Evolutionary conservation across 2,113 vertebrate genomes (phyloP), one percentile per base, ranked within the genome.

Genomic region (Prinia subflava): DNA sequence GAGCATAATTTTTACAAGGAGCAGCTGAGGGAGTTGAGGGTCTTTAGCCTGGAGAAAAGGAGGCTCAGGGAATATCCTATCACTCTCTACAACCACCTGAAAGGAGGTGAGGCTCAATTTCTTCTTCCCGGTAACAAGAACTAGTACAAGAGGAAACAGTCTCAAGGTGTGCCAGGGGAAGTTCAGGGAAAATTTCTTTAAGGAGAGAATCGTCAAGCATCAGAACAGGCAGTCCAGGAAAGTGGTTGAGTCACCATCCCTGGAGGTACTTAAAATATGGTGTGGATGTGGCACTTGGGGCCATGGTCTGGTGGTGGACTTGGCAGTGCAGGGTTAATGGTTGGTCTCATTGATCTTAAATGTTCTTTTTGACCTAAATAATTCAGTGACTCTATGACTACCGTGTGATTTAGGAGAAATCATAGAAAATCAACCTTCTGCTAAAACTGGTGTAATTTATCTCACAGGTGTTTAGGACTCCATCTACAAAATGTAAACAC

Each of bases 221-320:
- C 5, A 1, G 11, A 70, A 42, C 19, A 70, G 44, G 31, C 50
- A 65, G 31, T 14, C 50, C 44, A n/a, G 63, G 35, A n/a, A 81
- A 65, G 13, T 20, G 33, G 24, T 11, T 4, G 41, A 64, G 41
- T 30, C 25, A 55, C 28, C 23, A 39, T 30, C 15, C 13, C n/a
- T 35, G 31, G 18, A 64, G 6, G 25, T 55, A 55, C 69, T 59
- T 50, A 60, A 75, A 70, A 65, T 16, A 56, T 5, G 3, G 6
- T 2, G 0, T 31, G 2, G 0, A 41, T n/a, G 22, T n/a, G 41
- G 50, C 13, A 18, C 30, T 15, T n/a, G 39, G 7, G 8, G 18
- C 44, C 22, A 14, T 9, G 9, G 7, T 65, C 68, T 57, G 50
- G n/a, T 35, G n/a, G 3, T 68, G 21, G 27, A 80, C 8, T 67